These are phyloP conservation scores for Clupea harengus DNA, from an alignment of 2,113 vertebrate genomes.

Conservation along the genomic window DNA sequence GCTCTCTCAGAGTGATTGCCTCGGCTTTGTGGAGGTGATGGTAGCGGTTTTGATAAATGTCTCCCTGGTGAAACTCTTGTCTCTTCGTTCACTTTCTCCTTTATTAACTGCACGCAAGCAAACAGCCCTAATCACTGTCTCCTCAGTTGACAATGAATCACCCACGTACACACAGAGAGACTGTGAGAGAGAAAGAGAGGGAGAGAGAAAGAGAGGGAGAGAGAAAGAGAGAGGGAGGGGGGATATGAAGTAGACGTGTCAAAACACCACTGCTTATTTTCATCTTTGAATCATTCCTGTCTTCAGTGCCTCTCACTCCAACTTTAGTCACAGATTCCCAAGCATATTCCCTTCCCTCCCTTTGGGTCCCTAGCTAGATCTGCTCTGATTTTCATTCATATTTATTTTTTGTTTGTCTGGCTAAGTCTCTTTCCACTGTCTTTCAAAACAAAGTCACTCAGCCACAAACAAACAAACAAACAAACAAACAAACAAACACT, in stretches of 20 bases:
- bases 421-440: neutral
- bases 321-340: neutral
- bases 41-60: neutral
- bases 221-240: too few relatives aligned
- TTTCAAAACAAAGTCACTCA: neutral
- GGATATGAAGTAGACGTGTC: too few relatives aligned
- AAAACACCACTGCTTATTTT: neutral
- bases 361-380: neutral
- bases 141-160: too few relatives aligned
- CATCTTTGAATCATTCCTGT: neutral
- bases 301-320: neutral
- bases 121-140: too few relatives aligned
- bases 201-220: too few relatives aligned
- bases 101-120: too few relatives aligned
- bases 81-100: neutral
- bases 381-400: neutral
- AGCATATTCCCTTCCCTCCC: too few relatives aligned
- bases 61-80: conserved; percentile 9
- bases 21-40: neutral
- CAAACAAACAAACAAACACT: neutral
- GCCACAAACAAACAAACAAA: neutral
- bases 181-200: too few relatives aligned
- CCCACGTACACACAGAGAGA: too few relatives aligned
- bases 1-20: neutral
- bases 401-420: neutral